These are phyloP conservation scores for Chalcosyrphus nemorum DNA, from an alignment of 2,888 invertebrate species.

Conservation along the genomic window DNA sequence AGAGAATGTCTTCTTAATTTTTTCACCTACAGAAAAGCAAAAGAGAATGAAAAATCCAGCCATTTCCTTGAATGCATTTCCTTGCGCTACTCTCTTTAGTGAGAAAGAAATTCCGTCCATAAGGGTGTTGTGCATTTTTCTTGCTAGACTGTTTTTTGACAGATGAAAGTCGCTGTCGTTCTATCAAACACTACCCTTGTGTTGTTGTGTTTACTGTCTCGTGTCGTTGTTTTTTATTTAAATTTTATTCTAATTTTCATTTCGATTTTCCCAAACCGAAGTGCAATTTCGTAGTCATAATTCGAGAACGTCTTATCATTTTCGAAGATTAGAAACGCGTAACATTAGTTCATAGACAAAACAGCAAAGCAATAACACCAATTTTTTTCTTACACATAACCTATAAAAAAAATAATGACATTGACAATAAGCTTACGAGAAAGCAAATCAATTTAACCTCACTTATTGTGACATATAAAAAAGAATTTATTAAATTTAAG, in stretches of 20 bases:
- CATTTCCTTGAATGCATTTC: constrained; percentile 8
- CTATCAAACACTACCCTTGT: constrained; percentile 37
- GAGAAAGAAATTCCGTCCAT: background rate
- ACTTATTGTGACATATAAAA: constrained; percentile 11
- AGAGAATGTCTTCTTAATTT: background rate
- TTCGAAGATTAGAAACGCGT: background rate
- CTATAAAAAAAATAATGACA: constrained; percentile 22
- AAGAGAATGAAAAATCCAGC: constrained; percentile 3
- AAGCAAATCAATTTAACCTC: background rate
- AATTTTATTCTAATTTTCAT: background rate
- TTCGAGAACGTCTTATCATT: background rate
- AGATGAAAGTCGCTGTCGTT: constrained; percentile 23
- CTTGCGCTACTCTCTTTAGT: constrained; percentile 9
- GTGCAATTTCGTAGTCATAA: constrained; percentile 54
- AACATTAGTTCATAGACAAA: background rate
- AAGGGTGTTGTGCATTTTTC: constrained; percentile 46
- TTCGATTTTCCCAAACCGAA: constrained; percentile 5
- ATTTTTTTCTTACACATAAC: constrained; percentile 34
- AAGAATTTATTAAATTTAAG: background rate
- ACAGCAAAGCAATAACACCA: constrained; percentile 38
- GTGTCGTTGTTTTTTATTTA: constrained; percentile 25
- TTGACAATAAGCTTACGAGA: constrained; percentile 13
- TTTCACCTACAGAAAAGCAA: background rate
- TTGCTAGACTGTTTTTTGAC: background rate
- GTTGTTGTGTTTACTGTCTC: constrained; percentile 38